A percentile compares a stretch with the other conserved stretches of the same genome.
Conservation (phyloP, 2,888 invertebrate species). For the Leptopilina drosophilae region DNA sequence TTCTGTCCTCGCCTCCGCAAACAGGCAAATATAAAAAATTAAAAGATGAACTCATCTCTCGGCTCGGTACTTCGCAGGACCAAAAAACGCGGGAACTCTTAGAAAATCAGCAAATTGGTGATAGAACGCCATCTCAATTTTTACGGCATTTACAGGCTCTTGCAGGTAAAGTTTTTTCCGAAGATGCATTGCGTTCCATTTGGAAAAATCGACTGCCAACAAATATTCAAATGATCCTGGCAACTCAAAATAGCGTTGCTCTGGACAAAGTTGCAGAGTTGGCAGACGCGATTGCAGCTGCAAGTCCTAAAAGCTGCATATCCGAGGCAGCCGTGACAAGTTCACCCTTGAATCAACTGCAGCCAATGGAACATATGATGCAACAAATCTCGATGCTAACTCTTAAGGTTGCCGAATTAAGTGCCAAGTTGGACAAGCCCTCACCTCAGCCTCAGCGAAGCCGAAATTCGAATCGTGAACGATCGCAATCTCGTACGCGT, state of each 20-base stretch:
- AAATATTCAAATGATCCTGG: too few relatives aligned
- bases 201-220: too few relatives aligned
- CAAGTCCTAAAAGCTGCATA: not conserved
- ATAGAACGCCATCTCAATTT: conserved; percentile 61
- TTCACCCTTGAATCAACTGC: too few relatives aligned
- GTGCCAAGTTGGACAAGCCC: too few relatives aligned
- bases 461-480: not conserved
- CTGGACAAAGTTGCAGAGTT: not conserved
- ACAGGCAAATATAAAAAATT: not conserved
- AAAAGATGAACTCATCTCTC: not conserved
- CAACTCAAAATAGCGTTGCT: not conserved
- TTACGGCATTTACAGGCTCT: conserved; percentile 56
- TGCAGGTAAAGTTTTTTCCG: conserved; percentile 49
- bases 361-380: too few relatives aligned
- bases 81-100: not conserved
- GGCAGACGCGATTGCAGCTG: not conserved
- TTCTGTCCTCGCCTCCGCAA: not conserved
- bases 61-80: not conserved
- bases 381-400: too few relatives aligned
- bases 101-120: too few relatives aligned
- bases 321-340: not conserved
- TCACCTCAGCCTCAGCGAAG: too few relatives aligned
- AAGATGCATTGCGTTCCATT: conserved; percentile 44
- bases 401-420: not conserved
- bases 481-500: not conserved